Conservation (phyloP, 2,888 invertebrate genomes). For the Leucoptera coffeella region DNA sequence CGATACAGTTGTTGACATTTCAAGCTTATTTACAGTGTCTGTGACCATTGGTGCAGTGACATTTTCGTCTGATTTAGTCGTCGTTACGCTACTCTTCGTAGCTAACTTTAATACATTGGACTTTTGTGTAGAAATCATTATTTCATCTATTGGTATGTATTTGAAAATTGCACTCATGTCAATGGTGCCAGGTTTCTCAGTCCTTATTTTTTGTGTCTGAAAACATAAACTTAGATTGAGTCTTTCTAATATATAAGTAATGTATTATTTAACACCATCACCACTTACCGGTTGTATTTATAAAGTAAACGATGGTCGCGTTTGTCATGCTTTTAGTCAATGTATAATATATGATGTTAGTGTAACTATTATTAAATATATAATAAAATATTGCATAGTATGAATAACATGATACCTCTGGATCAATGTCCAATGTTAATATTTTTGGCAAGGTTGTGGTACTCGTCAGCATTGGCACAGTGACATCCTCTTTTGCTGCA, state of each 20-base stretch:
- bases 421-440: slow-evolving; percentile 57
- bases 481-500: slow-evolving; percentile 55
- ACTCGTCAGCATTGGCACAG: slow-evolving; percentile 44
- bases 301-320: too few relatives aligned
- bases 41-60: too few relatives aligned
- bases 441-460: slow-evolving; percentile 48
- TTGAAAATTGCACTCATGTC: slow-evolving; percentile 33
- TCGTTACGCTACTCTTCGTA: too few relatives aligned
- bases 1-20: too few relatives aligned
- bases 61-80: too few relatives aligned
- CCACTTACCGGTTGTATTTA: slow-evolving; percentile 23
- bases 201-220: slow-evolving; percentile 50
- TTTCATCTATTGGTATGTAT: slow-evolving; percentile 43
- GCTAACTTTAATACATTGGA: slow-evolving; percentile 36
- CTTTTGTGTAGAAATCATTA: slow-evolving; percentile 25
- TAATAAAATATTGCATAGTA: too few relatives aligned
- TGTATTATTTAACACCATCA: slow-evolving; percentile 13
- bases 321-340: too few relatives aligned
- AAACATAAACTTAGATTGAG: slow-evolving; percentile 11
- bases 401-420: too few relatives aligned
- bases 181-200: slow-evolving; percentile 37
- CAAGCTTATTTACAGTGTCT: too few relatives aligned
- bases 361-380: too few relatives aligned
- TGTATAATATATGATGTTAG: too few relatives aligned
- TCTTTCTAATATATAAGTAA: slow-evolving; percentile 9